Conservation (phyloP, 1,140 invertebrate genomes). For the Diabrotica undecimpunctata region DNA sequence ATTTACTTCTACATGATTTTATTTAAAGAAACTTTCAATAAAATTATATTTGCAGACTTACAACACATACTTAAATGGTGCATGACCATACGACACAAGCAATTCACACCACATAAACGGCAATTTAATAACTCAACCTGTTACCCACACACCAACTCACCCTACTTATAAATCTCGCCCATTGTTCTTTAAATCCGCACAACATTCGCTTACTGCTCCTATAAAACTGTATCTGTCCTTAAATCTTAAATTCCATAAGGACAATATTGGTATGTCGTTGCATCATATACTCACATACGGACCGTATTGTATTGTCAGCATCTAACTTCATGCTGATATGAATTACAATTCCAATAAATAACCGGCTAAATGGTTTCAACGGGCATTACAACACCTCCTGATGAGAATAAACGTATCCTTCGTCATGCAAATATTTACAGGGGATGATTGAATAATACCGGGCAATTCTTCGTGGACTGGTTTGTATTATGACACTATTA, state of each 20-base stretch:
- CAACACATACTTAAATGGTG: no score
- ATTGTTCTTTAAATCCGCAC: neutral
- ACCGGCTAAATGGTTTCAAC: slow-evolving; percentile 3
- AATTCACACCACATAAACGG: no score
- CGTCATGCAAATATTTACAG: no score
- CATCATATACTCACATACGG: slow-evolving; percentile 2
- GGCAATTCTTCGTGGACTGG: no score
- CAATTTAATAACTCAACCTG: no score
- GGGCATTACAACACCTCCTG: slow-evolving; percentile 4
- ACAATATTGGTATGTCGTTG: slow-evolving; percentile 2
- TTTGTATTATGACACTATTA: no score
- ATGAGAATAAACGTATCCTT: slow-evolving; percentile 4
- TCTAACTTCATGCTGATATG: slow-evolving; percentile 2
- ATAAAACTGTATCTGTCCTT: neutral
- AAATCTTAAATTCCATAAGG: neutral
- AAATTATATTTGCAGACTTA: no score
- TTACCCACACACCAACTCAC: neutral
- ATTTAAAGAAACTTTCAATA: no score
- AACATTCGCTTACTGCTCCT: neutral
- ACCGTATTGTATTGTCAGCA: neutral
- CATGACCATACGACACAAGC: no score
- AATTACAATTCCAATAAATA: slow-evolving; percentile 6
- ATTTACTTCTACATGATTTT: no score
- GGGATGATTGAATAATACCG: no score
- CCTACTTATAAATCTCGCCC: neutral